Evolutionary conservation across 2,888 invertebrate species (phyloP), one percentile per base, ranked within the genome.

Genomic region (Cataglyphis cursor): DNA sequence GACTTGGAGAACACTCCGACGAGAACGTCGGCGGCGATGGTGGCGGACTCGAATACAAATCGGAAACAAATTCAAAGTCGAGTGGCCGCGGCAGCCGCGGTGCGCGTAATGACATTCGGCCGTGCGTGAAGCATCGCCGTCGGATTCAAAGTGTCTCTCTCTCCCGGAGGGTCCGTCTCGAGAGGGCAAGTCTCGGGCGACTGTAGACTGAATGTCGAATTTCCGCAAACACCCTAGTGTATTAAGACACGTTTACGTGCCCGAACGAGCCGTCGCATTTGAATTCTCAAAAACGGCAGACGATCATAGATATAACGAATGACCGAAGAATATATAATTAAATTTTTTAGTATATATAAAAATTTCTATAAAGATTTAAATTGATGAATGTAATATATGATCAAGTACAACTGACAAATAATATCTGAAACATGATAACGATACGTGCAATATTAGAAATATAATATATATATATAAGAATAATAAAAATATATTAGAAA

Each of bases 161-260:
- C 48, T 90, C 90, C 92, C 90, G 87, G 83, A 91, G 91, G 91
- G 91, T 90, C 89, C 89, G 91, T 87, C 88, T 87, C 86, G 85
- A 83, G 87, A 85, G 88, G 85, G 85, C 85, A 81, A 82, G 83
- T 61, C 74, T 82, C 89, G 82, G 59, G 44, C 44, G 44, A 90
- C n/a, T n/a, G 93, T 92, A 88, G 81, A 72, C 91, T 91, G 94
- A 94, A 94, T 94, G 92, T 92, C 91, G 83, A 93, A 93, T 93
- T 87, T 88, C 84, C 88, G 88, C 85, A 91, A 93, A 92, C 92
- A 92, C 92, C 92, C 93, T 82, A 89, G 93, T 92, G 93, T 90
- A 92, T 93, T 93, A 92, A 93, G 92, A 93, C 90, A 93, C 90
- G 90, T 89, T 88, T 89, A 87, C 86, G 91, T 90, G 90, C 41